Percentiles rank a stretch among this genome's conserved stretches.
Evolutionary conservation across 2,888 invertebrate species (phyloP).

Genomic region (Ceraclea dissimilis): DNA sequence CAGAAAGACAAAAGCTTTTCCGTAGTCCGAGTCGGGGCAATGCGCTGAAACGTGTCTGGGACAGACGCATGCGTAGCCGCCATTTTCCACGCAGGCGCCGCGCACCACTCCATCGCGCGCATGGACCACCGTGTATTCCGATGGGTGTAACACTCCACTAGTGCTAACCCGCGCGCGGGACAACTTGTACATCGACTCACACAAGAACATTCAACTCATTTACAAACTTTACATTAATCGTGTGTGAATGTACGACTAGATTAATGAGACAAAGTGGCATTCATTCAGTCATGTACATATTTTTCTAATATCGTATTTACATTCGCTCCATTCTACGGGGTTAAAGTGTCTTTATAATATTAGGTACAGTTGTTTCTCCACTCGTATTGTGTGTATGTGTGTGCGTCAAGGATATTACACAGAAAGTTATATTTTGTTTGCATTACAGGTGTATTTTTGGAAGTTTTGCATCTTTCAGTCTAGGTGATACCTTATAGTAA

Average conservation of each 20-base stretch:
- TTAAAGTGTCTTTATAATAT: too few relatives aligned
- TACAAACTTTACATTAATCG: not conserved
- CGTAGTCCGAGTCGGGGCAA: conserved; percentile 11
- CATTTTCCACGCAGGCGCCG: conserved; percentile 16
- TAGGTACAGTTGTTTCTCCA: too few relatives aligned
- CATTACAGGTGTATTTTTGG: not conserved
- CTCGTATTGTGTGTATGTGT: not conserved
- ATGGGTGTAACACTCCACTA: conserved; percentile 22
- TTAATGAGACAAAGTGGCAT: not conserved
- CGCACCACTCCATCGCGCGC: conserved; percentile 3
- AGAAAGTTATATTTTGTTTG: not conserved
- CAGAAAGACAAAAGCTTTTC: conserved; percentile 1
- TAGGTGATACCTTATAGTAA: too few relatives aligned
- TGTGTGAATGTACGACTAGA: not conserved
- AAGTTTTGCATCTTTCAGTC: not conserved
- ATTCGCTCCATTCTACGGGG: too few relatives aligned
- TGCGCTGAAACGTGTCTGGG: conserved; percentile 6
- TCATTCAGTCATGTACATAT: not conserved
- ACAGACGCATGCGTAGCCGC: conserved; percentile 18
- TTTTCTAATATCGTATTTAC: not conserved
- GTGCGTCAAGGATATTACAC: not conserved
- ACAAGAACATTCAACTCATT: not conserved
- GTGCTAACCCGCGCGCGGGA: conserved; percentile 24
- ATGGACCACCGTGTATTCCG: conserved; percentile 21
- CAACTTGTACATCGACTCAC: conserved; percentile 19